phyloP scores from a whole-genome alignment of 2,888 invertebrate species.

The Rhogogaster chlorosoma region DNA sequence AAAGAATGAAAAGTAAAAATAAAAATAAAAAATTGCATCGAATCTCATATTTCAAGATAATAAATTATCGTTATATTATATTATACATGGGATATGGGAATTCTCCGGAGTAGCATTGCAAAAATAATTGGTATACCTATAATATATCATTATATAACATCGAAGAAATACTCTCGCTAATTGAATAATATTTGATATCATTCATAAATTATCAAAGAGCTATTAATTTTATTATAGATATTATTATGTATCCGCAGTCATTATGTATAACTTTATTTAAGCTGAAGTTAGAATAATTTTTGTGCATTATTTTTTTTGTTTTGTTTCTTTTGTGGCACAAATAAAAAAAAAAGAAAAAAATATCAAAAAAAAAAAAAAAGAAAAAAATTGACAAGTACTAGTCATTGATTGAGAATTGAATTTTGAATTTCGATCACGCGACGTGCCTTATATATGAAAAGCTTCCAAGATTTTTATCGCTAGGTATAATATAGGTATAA shows the following conservation, averaged over 20 bases:
- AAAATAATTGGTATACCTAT: constrained; percentile 3
- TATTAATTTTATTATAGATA: neutral
- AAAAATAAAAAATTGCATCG: neutral
- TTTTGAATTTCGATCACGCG: neutral
- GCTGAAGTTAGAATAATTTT: neutral
- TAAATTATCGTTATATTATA: neutral
- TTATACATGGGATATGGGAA: neutral
- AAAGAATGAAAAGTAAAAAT: neutral
- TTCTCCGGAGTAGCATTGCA: constrained; percentile 8
- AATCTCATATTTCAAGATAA: neutral
- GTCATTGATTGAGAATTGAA: constrained; percentile 13
- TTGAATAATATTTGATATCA: constrained; percentile 18
- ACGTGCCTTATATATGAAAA: neutral
- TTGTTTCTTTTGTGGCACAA: neutral
- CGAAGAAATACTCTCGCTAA: constrained; percentile 1
- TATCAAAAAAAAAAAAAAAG: neutral
- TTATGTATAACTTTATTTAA: neutral
- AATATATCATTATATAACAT: neutral
- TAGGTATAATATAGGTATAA: neutral
- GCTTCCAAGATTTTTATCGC: neutral
- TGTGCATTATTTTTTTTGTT: constrained; percentile 27
- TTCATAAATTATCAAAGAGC: constrained; percentile 2
- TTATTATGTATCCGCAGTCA: neutral
- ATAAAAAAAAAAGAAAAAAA: neutral
- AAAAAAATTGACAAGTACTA: neutral